Conservation (phyloP, 2,888 invertebrate genomes). For the Phymatocera aterrima region DNA sequence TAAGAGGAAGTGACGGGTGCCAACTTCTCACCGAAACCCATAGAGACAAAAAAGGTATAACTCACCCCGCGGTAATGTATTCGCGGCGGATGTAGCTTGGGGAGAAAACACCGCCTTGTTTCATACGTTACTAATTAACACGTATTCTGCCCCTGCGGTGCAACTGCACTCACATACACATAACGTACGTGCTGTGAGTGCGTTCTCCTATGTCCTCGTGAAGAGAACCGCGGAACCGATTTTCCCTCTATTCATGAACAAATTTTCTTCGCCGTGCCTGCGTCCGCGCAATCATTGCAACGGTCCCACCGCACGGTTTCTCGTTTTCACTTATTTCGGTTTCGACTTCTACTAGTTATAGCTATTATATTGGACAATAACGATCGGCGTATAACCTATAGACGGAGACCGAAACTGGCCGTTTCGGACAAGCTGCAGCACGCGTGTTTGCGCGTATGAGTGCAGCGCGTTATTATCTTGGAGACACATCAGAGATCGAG, state of each 20-base stretch:
- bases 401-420: constrained; percentile 58
- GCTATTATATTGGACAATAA: too few relatives aligned
- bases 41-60: constrained; percentile 61
- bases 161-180: constrained; percentile 15
- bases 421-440: constrained; percentile 64
- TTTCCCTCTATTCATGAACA: background rate
- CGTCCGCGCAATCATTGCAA: too few relatives aligned
- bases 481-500: constrained; percentile 53
- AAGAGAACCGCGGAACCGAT: background rate
- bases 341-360: too few relatives aligned
- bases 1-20: constrained; percentile 34
- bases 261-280: background rate
- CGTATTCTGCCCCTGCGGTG: constrained; percentile 48
- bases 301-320: too few relatives aligned
- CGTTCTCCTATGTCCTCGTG: background rate
- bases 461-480: constrained; percentile 66
- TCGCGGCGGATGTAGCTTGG: constrained; percentile 67
- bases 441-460: constrained; percentile 73
- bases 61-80: constrained; percentile 65
- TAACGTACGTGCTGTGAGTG: too few relatives aligned
- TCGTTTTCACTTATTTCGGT: too few relatives aligned
- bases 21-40: constrained; percentile 45
- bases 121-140: constrained; percentile 68
- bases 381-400: too few relatives aligned
- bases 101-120: constrained; percentile 51